A percentile compares a stretch with the other conserved stretches of the same genome.
These are phyloP conservation scores for Crotophaga sulcirostris DNA, from an alignment of 2,113 vertebrate species.

Conservation along the genomic window DNA sequence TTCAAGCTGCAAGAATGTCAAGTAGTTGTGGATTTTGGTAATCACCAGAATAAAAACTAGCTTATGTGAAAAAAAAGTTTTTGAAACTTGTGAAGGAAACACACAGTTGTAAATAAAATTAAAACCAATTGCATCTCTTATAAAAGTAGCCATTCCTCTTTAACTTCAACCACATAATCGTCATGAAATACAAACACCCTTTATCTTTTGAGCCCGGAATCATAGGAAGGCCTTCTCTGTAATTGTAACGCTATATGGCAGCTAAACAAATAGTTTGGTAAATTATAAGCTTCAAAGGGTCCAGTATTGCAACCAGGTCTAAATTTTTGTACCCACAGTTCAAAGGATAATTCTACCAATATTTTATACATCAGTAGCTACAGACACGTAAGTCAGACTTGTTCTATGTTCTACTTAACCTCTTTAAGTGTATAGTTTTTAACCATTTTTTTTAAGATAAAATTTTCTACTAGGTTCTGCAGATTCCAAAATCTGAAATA, in stretches of 20 bases:
- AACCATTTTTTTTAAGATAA: background rate
- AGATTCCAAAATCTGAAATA: background rate
- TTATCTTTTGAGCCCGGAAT: background rate
- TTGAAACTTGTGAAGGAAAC: background rate
- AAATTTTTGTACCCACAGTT: background rate
- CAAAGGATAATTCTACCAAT: background rate
- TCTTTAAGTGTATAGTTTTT: background rate
- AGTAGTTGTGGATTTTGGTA: background rate
- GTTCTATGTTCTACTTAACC: background rate
- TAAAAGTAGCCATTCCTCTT: background rate
- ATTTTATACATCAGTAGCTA: background rate
- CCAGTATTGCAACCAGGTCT: background rate
- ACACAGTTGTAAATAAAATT: background rate
- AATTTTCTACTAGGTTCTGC: background rate
- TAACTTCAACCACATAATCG: background rate
- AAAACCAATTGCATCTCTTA: background rate
- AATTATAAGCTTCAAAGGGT: background rate
- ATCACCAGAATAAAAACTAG: background rate
- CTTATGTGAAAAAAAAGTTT: background rate
- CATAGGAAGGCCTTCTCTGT: background rate
- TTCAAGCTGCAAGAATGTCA: background rate
- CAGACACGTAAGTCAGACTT: background rate
- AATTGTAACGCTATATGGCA: background rate
- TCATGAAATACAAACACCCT: background rate
- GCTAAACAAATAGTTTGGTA: background rate